These are phyloP conservation scores for Lithobates pipiens DNA, from an alignment of 2,797 vertebrate genomes.

Conservation along the genomic window DNA sequence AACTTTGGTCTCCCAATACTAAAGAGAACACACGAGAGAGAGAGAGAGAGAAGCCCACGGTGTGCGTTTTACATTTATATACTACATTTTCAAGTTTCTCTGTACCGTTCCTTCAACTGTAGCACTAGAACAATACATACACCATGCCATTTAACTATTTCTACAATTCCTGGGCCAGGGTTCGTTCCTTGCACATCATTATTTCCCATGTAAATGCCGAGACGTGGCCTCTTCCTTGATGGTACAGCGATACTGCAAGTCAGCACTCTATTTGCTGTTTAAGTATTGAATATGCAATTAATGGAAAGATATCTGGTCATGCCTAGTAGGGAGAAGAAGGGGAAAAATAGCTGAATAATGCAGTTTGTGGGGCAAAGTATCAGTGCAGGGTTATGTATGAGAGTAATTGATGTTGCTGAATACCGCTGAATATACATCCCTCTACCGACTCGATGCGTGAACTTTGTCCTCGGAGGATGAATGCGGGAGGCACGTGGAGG, in stretches of 20 bases:
- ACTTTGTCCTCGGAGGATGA: slow-evolving; percentile 26
- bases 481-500: slow-evolving; percentile 18
- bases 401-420: slow-evolving; percentile 63
- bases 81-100: no score
- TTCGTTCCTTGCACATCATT: slow-evolving; percentile 19
- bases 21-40: no score
- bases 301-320: slow-evolving; percentile 65
- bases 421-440: slow-evolving; percentile 46
- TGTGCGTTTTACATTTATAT: no score
- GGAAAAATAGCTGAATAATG: slow-evolving; percentile 63
- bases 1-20: no score
- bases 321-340: slow-evolving; percentile 42
- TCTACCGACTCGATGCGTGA: slow-evolving; percentile 47
- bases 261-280: slow-evolving; percentile 62
- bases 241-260: slow-evolving; percentile 61
- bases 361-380: slow-evolving; percentile 63
- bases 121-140: no score
- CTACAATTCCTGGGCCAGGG: neutral
- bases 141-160: no score
- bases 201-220: slow-evolving; percentile 58
- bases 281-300: slow-evolving; percentile 68
- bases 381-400: slow-evolving; percentile 51
- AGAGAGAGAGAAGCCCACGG: no score
- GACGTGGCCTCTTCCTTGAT: slow-evolving; percentile 48
- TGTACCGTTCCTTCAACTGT: no score